These are phyloP conservation scores for Volucella inflata DNA, from an alignment of 2,888 invertebrate species.

Conservation along the genomic window DNA sequence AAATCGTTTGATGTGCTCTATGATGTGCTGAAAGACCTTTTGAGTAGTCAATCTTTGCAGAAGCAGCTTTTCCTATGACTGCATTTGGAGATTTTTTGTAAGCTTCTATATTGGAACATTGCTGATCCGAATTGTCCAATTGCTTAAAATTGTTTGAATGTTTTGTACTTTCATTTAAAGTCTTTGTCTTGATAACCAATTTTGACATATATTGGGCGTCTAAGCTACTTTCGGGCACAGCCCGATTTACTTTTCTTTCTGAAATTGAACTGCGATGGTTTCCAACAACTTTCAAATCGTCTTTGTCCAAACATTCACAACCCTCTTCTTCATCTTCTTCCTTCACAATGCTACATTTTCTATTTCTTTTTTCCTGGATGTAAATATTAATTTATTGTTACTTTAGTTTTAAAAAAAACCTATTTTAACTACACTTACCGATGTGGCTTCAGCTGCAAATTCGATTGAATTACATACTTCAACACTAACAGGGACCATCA, in stretches of 20 bases:
- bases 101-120: constrained; percentile 41
- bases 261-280: constrained; percentile 90
- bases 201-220: constrained; percentile 63
- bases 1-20: constrained; percentile 48
- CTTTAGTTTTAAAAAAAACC: not conserved
- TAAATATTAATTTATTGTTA: not conserved
- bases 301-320: constrained; percentile 84
- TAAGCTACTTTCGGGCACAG: constrained; percentile 86
- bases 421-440: constrained; percentile 74
- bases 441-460: constrained; percentile 77
- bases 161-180: constrained; percentile 47
- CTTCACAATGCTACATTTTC: constrained; percentile 96
- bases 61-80: constrained; percentile 12
- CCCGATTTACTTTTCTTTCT: constrained; percentile 90
- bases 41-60: constrained; percentile 49
- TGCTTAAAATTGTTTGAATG: constrained; percentile 32
- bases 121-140: constrained; percentile 50
- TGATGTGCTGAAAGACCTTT: constrained; percentile 37
- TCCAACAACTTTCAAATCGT: constrained; percentile 85
- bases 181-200: constrained; percentile 58
- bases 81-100: constrained; percentile 45
- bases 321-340: constrained; percentile 96
- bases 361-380: constrained; percentile 85
- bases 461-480: constrained; percentile 80
- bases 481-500: constrained; percentile 80